A percentile compares a stretch with the other conserved stretches of the same genome.
Conservation (phyloP, 2,888 invertebrate genomes). For the Ochropleura leucogaster region DNA sequence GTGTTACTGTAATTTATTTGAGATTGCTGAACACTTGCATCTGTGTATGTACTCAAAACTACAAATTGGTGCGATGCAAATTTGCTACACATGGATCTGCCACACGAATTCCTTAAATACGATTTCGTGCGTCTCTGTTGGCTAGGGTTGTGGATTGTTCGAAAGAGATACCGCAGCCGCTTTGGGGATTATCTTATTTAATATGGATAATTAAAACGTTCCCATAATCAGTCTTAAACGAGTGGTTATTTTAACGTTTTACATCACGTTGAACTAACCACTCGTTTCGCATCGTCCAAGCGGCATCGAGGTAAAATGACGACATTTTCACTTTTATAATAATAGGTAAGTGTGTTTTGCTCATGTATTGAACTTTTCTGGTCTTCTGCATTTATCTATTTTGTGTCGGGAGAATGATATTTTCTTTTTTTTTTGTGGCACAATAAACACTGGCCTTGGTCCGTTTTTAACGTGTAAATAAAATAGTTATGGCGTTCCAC, state of each 20-base stretch:
- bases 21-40: not conserved
- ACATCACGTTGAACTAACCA: too few species aligned
- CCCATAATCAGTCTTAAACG: not conserved
- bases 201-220: not conserved
- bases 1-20: not conserved
- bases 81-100: too few species aligned
- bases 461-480: conserved; percentile 59
- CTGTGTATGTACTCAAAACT: not conserved
- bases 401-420: conserved; percentile 40
- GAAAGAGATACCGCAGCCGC: too few species aligned
- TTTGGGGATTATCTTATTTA: not conserved
- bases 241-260: not conserved
- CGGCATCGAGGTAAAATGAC: not conserved
- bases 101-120: too few species aligned
- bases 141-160: too few species aligned
- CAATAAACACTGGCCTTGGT: conserved; percentile 62
- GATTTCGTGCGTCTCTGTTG: too few species aligned
- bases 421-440: conserved; percentile 66
- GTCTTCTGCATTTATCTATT: conserved; percentile 1
- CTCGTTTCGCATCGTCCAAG: not conserved
- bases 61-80: too few species aligned
- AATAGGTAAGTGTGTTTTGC: too few species aligned
- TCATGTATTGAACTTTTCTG: accelerated
- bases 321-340: not conserved
- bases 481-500: conserved; percentile 56